Percentiles rank a stretch among this genome's conserved stretches.
phyloP scores from a whole-genome alignment of 53 echinoderm and acorn worm genomes.

The Hippasteria phrygiana region DNA sequence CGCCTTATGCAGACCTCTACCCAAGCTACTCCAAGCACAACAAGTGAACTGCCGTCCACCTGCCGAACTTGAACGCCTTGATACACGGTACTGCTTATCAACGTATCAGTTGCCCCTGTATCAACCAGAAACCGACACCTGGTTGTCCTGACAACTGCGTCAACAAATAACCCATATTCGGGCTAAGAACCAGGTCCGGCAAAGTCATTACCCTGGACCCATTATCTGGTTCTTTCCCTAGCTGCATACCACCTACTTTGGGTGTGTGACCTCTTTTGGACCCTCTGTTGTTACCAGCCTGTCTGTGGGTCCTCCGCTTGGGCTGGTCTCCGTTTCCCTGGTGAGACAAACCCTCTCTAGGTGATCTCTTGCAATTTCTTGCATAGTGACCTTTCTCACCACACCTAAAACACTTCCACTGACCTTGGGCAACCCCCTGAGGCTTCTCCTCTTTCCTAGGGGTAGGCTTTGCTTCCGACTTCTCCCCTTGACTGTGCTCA shows the following conservation, averaged over 20 bases:
- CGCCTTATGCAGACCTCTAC: slow-evolving; percentile 55
- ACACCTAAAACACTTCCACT: slow-evolving; percentile 64
- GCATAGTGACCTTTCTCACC: slow-evolving; percentile 29
- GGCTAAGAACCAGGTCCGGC: not conserved
- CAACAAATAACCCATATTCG: slow-evolving; percentile 57
- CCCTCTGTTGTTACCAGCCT: slow-evolving; percentile 20
- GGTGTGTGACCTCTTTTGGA: not conserved
- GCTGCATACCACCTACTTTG: too few species aligned
- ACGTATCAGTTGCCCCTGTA: slow-evolving; percentile 67
- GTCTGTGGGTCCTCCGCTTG: slow-evolving; percentile 43
- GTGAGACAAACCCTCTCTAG: not conserved
- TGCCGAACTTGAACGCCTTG: slow-evolving; percentile 7
- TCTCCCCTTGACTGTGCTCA: not conserved
- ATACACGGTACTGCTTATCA: slow-evolving; percentile 57
- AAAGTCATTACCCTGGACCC: not conserved
- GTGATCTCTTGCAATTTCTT: not conserved
- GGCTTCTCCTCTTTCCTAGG: not conserved
- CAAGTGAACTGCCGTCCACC: slow-evolving; percentile 62
- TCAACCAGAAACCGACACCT: too few species aligned
- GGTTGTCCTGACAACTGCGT: slow-evolving; percentile 41
- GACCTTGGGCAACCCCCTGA: not conserved
- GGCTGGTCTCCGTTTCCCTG: slow-evolving; percentile 31
- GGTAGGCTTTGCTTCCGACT: too few species aligned
- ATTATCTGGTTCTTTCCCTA: not conserved
- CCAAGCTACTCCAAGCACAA: slow-evolving; percentile 49